These are phyloP conservation scores for Callipepla californica DNA, from an alignment of 2,113 vertebrate genomes.

Conservation along the genomic window DNA sequence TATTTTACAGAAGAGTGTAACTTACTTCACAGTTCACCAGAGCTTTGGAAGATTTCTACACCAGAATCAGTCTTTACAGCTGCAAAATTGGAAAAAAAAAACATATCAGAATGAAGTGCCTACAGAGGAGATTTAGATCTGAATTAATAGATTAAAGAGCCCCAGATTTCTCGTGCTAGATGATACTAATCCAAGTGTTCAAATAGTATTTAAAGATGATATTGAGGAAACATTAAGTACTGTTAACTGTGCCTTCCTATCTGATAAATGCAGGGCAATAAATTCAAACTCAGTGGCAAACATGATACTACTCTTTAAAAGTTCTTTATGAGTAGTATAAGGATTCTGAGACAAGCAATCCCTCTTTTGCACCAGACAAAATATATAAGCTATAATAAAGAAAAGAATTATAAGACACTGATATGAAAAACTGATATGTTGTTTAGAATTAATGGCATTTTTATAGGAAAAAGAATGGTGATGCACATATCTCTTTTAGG, in stretches of 20 bases:
- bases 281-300: background rate
- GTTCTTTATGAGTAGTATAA: background rate
- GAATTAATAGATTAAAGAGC: background rate
- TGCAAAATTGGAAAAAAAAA: background rate
- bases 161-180: background rate
- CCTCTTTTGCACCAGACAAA: background rate
- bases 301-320: background rate
- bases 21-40: background rate
- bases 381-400: rapidly evolving
- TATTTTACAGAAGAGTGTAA: background rate
- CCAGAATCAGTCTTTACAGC: background rate
- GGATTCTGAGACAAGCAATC: background rate
- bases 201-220: background rate
- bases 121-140: background rate
- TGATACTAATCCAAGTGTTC: background rate
- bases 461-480: background rate
- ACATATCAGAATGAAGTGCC: background rate
- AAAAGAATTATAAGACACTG: background rate
- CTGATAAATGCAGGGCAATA: background rate
- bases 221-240: background rate
- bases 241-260: background rate
- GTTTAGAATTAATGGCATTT: background rate
- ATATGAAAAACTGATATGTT: background rate
- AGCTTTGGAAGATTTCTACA: background rate
- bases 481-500: background rate